These are phyloP conservation scores for Coracias cyanogaster DNA, from an alignment of 2,797 vertebrate species.

Conservation along the genomic window DNA sequence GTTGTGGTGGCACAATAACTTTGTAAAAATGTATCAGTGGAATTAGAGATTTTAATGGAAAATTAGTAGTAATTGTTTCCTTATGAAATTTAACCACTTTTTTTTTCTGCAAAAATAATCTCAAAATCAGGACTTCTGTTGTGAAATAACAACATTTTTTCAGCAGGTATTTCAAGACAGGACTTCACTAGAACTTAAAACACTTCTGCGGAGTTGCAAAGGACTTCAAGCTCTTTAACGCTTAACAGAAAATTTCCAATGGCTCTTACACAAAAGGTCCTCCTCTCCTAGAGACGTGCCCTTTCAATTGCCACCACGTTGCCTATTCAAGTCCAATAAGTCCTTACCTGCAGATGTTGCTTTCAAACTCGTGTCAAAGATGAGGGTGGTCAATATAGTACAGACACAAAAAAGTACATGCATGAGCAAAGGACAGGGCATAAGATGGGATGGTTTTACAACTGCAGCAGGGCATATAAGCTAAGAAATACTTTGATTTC, in stretches of 20 bases:
- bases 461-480: not conserved
- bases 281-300: not conserved
- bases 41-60: not conserved
- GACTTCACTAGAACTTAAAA: not conserved
- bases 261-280: not conserved
- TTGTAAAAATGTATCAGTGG: not conserved
- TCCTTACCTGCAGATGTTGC: not conserved
- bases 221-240: not conserved
- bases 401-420: not conserved
- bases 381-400: not conserved
- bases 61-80: not conserved
- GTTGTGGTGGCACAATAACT: not conserved
- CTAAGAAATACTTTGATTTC: not conserved
- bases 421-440: not conserved
- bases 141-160: not conserved
- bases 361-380: not conserved
- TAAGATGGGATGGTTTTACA: not conserved
- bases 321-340: not conserved
- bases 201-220: not conserved
- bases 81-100: not conserved
- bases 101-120: not conserved
- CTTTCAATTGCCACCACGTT: not conserved
- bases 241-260: not conserved
- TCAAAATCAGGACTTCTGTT: not conserved
- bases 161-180: not conserved